phyloP scores from a whole-genome alignment of 1,140 invertebrate species.

The Hormaphis cornu region DNA sequence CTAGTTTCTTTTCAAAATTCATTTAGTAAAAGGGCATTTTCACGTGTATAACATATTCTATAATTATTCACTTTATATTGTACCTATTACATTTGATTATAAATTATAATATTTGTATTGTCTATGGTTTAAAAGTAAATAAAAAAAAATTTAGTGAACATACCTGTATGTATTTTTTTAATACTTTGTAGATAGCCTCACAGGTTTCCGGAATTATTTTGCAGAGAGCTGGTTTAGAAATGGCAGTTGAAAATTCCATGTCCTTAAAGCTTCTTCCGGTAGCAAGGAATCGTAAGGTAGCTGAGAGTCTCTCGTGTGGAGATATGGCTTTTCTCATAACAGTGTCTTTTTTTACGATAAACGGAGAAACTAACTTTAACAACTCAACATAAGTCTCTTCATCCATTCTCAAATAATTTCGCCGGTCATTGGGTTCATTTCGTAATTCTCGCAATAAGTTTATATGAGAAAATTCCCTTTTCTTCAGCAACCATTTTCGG shows the following conservation, averaged over 20 bases:
- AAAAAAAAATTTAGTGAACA: conserved; percentile 1
- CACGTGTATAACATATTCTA: not conserved
- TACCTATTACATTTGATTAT: not conserved
- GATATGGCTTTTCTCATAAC: no score
- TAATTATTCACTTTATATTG: not conserved
- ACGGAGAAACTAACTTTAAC: no score
- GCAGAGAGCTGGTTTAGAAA: conserved; percentile 37
- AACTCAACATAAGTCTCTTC: no score
- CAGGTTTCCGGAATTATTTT: conserved; percentile 38
- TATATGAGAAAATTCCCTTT: no score
- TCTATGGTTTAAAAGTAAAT: conserved; percentile 9
- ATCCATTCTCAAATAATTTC: no score
- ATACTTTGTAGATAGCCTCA: conserved; percentile 35
- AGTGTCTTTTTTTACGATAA: no score
- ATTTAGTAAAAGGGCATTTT: not conserved
- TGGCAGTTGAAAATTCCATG: conserved; percentile 39
- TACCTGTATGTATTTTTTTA: conserved; percentile 33
- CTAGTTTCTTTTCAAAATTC: not conserved
- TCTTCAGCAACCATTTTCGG: no score
- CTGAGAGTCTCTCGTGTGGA: conserved; percentile 40
- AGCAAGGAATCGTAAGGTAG: conserved; percentile 41
- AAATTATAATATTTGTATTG: not conserved
- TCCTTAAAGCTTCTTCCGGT: conserved; percentile 42
- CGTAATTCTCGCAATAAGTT: conserved; percentile 38
- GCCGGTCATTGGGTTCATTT: conserved; percentile 41